Percentiles rank a stretch among this genome's conserved stretches.
Evolutionary conservation across 2,797 vertebrate genomes (phyloP).

Genomic region (Fratercula arctica): DNA sequence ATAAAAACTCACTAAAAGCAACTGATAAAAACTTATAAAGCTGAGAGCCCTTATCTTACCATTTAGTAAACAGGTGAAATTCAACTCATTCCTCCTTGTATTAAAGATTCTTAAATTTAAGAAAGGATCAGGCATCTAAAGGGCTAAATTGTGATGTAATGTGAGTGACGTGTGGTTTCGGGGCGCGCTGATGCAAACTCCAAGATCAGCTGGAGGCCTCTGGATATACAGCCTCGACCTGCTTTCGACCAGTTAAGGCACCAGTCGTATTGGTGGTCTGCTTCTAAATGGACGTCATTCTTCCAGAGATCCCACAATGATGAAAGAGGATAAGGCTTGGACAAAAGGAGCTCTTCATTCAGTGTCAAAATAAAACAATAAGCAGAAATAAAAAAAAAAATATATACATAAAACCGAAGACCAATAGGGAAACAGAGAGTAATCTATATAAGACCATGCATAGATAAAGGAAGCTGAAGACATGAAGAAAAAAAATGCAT

Average conservation of each 20-base stretch:
- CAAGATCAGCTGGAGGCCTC: background rate
- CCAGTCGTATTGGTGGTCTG: background rate
- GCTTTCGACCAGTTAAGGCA: background rate
- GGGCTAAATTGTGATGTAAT: background rate
- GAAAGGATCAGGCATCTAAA: background rate
- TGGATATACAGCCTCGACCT: background rate
- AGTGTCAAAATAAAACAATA: constrained; percentile 44
- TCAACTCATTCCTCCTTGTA: background rate
- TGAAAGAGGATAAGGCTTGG: background rate
- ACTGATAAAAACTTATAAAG: background rate
- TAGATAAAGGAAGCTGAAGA: background rate
- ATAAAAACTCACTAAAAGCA: constrained; percentile 31
- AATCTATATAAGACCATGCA: background rate
- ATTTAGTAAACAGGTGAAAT: background rate
- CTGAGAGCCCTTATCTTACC: background rate
- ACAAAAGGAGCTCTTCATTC: constrained; percentile 31
- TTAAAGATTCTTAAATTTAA: background rate
- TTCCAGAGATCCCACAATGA: background rate
- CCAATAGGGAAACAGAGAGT: background rate
- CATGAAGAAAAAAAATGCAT: background rate
- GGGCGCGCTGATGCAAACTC: background rate
- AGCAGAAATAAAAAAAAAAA: background rate
- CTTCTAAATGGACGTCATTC: background rate
- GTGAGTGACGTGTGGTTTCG: background rate
- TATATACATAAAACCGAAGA: background rate